These are phyloP conservation scores for Pangasius sanitwongsei DNA, from an alignment of 2,797 vertebrate species.

Conservation along the genomic window DNA sequence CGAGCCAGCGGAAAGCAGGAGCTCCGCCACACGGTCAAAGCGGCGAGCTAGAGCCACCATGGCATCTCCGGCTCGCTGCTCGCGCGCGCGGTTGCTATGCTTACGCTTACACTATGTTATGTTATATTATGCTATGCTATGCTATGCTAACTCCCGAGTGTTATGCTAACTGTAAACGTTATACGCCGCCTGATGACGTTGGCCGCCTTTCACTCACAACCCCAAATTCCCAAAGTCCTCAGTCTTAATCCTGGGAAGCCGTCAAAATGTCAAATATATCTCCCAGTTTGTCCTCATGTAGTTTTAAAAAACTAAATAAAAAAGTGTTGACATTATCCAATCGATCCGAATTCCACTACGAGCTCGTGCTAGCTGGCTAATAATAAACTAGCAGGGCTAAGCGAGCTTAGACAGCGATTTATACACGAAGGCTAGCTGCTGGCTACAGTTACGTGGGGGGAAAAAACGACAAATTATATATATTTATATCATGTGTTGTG, in stretches of 20 bases:
- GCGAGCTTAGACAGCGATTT: background rate
- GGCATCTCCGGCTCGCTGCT: conserved; percentile 37
- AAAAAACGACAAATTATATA: background rate
- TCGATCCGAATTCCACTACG: background rate
- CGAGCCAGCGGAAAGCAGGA: conserved; percentile 3
- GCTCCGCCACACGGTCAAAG: conserved; percentile 34
- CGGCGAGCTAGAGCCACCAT: conserved; percentile 50
- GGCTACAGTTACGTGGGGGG: background rate
- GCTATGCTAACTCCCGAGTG: conserved; percentile 4
- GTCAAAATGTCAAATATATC: background rate
- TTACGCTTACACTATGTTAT: background rate
- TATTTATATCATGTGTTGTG: background rate
- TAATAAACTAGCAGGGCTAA: conserved; percentile 25
- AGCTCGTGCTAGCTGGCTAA: conserved; percentile 22
- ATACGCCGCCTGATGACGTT: conserved; percentile 13
- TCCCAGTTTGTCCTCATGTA: background rate
- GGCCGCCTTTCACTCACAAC: background rate
- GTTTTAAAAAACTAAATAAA: background rate
- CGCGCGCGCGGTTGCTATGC: background rate
- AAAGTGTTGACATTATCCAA: background rate
- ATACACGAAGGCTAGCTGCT: background rate
- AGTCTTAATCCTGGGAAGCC: background rate
- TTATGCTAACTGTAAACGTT: conserved; percentile 24
- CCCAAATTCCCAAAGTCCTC: background rate
- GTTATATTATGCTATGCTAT: background rate